Conservation (phyloP, 2,888 invertebrate genomes). For the Ferdinandea cuprea region DNA sequence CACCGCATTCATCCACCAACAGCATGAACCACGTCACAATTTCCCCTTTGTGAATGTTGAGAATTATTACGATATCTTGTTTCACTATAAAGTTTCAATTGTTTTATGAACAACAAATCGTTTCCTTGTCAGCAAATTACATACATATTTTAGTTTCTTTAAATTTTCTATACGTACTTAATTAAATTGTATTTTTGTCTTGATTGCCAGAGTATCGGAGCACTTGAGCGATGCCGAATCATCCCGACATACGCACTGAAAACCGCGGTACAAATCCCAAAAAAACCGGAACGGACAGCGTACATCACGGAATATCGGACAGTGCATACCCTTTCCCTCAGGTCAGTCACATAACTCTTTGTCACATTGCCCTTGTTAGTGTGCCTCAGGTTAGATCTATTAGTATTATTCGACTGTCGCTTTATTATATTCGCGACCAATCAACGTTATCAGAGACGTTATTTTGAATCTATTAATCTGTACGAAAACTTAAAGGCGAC, state of each 20-base stretch:
- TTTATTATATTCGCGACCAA: constrained; percentile 16
- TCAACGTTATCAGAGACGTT: constrained; percentile 4
- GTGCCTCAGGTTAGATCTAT: constrained; percentile 3
- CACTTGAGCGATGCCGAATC: background rate
- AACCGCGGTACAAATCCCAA: background rate
- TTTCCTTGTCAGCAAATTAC: too few species aligned
- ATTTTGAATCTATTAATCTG: constrained; percentile 1
- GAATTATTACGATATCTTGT: too few species aligned
- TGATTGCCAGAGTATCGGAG: background rate
- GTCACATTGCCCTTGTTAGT: constrained; percentile 9
- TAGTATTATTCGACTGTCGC: constrained; percentile 4
- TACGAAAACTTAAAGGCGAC: constrained; percentile 6
- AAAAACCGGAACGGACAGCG: background rate
- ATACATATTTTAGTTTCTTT: too few species aligned
- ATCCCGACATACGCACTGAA: background rate
- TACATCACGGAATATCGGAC: background rate
- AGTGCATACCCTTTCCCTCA: background rate
- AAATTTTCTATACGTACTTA: too few species aligned
- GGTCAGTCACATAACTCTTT: constrained; percentile 1
- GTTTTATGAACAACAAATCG: too few species aligned
- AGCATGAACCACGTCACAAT: too few species aligned
- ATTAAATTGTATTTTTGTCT: background rate
- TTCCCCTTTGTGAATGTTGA: too few species aligned
- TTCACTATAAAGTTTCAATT: too few species aligned
- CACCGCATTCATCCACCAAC: too few species aligned